A percentile compares a stretch with the other conserved stretches of the same genome.
Evolutionary conservation across 2,113 vertebrate species (phyloP).

Genomic region (Pleuronectes platessa): DNA sequence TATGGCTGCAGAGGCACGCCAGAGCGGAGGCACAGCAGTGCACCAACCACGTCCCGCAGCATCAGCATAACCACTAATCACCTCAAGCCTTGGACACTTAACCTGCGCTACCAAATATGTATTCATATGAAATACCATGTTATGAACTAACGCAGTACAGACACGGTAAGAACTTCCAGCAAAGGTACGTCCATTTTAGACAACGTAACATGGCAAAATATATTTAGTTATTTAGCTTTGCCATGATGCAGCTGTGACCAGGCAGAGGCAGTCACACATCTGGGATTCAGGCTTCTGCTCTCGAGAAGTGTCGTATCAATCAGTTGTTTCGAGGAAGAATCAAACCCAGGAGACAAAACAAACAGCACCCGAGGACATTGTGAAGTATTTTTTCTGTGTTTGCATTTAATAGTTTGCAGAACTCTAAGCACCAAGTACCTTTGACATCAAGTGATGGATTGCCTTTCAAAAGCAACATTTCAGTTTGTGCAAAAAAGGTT

Average conservation of each 20-base stretch:
- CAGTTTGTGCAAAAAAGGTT: background rate
- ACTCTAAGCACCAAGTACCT: background rate
- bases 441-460: conserved; percentile 18
- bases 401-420: no score
- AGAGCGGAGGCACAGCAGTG: conserved; percentile 25
- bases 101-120: conserved; percentile 26
- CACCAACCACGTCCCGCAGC: conserved; percentile 45
- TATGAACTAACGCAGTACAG: background rate
- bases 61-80: conserved; percentile 59
- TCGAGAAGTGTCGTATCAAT: background rate
- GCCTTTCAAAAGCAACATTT: background rate
- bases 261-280: background rate
- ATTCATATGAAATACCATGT: background rate
- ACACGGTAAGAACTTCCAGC: background rate
- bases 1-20: conserved; percentile 52
- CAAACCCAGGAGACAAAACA: no score
- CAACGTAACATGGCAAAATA: no score
- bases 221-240: background rate
- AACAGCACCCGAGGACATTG: no score
- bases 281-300: background rate
- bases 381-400: no score
- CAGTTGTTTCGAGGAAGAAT: no score
- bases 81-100: conserved; percentile 34
- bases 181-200: background rate
- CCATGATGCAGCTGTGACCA: background rate